Conservation (phyloP, 2,113 vertebrate genomes). For the Phalacrocorax brasilianus region DNA sequence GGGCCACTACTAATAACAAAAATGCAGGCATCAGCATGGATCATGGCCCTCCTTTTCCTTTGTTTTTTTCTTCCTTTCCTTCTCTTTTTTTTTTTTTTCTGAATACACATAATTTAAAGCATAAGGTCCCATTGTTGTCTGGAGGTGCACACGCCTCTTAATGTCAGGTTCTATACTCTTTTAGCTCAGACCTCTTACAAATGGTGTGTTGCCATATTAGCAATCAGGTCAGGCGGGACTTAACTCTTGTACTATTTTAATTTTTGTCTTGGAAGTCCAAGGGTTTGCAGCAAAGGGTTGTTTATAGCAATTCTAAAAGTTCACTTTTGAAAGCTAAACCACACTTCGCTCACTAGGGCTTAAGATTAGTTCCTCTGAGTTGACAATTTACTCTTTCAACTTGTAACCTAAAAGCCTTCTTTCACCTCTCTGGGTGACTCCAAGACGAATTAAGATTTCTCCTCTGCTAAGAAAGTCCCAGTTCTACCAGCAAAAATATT, state of each 20-base stretch:
- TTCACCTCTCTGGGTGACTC: not conserved
- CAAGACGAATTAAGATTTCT: not conserved
- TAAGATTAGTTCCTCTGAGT: not conserved
- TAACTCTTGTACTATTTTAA: not conserved
- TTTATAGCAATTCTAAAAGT: not conserved
- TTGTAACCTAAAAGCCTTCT: not conserved
- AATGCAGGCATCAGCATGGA: slow-evolving; percentile 53
- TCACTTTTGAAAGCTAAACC: not conserved
- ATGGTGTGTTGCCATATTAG: not conserved
- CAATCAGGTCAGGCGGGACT: not conserved
- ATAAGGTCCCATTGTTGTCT: not conserved
- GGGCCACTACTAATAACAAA: slow-evolving; percentile 53
- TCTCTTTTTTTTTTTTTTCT: not conserved
- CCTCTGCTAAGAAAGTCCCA: not conserved
- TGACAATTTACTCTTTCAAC: not conserved
- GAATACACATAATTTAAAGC: not conserved
- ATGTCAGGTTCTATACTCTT: not conserved
- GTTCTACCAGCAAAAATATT: not conserved
- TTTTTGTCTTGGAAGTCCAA: not conserved
- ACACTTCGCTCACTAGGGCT: not conserved
- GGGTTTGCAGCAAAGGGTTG: not conserved
- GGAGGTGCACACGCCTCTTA: not conserved
- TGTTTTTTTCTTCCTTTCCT: not conserved
- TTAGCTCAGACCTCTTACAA: not conserved
- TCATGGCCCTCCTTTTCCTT: not conserved